phyloP scores from a whole-genome alignment of 2,113 vertebrate species.

The Cromileptes altivelis region DNA sequence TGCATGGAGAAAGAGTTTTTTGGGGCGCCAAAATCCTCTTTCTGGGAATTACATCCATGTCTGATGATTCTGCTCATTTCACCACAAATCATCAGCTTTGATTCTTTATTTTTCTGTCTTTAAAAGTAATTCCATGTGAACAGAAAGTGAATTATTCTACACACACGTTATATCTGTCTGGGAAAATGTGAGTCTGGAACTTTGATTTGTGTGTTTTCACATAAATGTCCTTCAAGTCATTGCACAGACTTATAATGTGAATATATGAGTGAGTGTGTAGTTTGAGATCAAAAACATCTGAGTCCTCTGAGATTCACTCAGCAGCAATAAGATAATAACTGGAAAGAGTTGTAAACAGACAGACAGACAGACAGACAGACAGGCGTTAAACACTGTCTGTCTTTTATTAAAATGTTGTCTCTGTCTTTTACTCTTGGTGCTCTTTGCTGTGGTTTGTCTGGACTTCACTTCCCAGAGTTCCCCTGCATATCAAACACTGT shows the following conservation, averaged over 20 bases:
- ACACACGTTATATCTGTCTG: background rate
- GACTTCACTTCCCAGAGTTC: background rate
- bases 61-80: too few relatives aligned
- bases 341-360: constrained; percentile 1
- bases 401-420: background rate
- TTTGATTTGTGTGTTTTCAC: background rate
- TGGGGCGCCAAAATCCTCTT: too few relatives aligned
- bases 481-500: background rate
- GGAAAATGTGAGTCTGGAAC: background rate
- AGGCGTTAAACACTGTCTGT: background rate
- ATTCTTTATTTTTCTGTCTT: too few relatives aligned
- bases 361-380: background rate
- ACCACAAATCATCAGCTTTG: too few relatives aligned
- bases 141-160: background rate
- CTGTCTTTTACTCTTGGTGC: background rate
- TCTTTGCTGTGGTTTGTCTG: background rate
- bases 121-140: background rate
- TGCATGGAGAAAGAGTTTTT: too few relatives aligned
- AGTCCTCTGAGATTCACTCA: background rate
- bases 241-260: background rate
- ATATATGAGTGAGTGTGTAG: background rate
- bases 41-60: too few relatives aligned
- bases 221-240: background rate
- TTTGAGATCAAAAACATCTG: background rate
- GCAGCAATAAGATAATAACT: background rate